phyloP scores from a whole-genome alignment of 2,113 vertebrate genomes.

The Anhinga anhinga region DNA sequence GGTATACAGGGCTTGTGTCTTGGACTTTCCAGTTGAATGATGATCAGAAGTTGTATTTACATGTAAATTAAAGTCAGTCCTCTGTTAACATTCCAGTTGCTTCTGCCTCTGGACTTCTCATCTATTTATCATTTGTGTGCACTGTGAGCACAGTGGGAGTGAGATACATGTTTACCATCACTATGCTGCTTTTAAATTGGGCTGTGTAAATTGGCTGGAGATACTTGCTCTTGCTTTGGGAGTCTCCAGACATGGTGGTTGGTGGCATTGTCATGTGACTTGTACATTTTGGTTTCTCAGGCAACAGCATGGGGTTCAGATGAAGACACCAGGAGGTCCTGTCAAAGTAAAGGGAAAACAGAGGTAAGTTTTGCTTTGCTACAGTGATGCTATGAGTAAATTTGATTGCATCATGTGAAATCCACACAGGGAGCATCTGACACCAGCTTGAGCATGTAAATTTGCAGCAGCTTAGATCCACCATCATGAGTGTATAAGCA shows the following conservation, averaged over 20 bases:
- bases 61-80: conserved; percentile 76
- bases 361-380: conserved; percentile 83
- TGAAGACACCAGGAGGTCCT: conserved; percentile 93
- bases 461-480: neutral
- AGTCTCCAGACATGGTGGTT: conserved; percentile 3
- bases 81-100: conserved; percentile 59
- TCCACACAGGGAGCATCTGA: neutral
- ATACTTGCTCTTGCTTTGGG: neutral
- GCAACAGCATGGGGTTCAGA: conserved; percentile 95
- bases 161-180: conserved; percentile 18
- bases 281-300: conserved; percentile 82
- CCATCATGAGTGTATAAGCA: neutral
- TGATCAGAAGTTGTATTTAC: conserved; percentile 68
- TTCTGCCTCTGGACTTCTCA: conserved; percentile 44
- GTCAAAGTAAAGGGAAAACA: conserved; percentile 99
- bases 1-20: neutral
- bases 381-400: neutral
- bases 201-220: conserved; percentile 9
- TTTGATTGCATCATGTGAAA: conserved; percentile 16
- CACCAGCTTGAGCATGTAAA: neutral
- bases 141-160: conserved; percentile 74
- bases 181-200: conserved; percentile 13
- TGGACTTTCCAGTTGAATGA: conserved; percentile 51
- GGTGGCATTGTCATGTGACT: conserved; percentile 17
- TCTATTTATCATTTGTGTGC: conserved; percentile 74